Evolutionary conservation across 2,888 invertebrate genomes (phyloP).

Genomic region (Caenorhabditis sinica): DNA sequence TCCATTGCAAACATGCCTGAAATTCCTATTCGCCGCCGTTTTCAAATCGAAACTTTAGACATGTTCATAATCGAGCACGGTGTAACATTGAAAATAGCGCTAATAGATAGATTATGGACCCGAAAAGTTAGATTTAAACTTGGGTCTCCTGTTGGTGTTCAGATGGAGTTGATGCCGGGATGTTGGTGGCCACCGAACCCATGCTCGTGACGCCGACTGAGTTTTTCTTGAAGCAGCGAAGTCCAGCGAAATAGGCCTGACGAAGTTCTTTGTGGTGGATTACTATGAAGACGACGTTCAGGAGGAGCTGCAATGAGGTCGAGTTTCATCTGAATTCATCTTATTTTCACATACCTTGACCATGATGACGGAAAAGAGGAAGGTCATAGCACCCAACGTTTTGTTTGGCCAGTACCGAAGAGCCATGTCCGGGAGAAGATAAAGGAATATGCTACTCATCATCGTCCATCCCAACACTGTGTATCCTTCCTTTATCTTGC

Average conservation of each 20-base stretch:
- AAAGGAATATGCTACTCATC: not conserved
- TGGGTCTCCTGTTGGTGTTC: too few relatives aligned
- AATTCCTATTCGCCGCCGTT: too few relatives aligned
- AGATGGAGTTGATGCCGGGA: too few relatives aligned
- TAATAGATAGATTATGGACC: too few relatives aligned
- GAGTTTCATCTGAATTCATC: too few relatives aligned
- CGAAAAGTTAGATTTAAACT: too few relatives aligned
- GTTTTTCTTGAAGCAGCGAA: not conserved
- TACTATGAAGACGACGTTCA: not conserved
- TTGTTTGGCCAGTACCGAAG: not conserved
- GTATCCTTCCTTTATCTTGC: not conserved
- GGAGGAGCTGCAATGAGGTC: not conserved
- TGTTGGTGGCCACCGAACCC: too few relatives aligned
- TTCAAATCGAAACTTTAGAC: too few relatives aligned
- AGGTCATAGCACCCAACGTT: not conserved
- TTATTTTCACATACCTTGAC: not conserved
- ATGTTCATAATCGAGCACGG: too few relatives aligned
- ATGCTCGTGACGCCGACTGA: too few relatives aligned
- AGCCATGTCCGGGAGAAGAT: not conserved
- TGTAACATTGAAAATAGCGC: too few relatives aligned
- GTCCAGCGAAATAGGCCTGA: not conserved
- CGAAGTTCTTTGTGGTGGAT: not conserved
- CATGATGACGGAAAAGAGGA: not conserved
- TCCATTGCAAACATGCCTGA: too few relatives aligned
- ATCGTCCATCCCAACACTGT: not conserved